phyloP scores from a whole-genome alignment of 37 sponge, comb jelly and placozoan genomes.

The Haliclona indistincta region DNA sequence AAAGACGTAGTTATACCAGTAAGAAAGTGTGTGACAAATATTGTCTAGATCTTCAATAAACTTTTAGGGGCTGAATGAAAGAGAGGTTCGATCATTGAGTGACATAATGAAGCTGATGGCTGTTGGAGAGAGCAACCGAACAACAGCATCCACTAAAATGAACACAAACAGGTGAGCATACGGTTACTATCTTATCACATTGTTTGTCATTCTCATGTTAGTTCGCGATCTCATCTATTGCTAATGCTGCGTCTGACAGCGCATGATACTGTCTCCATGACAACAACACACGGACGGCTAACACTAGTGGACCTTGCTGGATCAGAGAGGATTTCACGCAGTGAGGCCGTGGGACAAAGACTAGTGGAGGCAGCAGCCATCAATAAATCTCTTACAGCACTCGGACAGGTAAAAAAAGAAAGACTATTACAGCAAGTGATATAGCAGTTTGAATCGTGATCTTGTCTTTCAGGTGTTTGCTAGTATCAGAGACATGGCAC shows the following conservation, averaged over 20 bases:
- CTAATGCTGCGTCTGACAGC: constrained; percentile 63
- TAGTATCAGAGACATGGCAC: constrained; percentile 55
- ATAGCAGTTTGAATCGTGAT: not conserved
- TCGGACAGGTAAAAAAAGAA: constrained; percentile 67
- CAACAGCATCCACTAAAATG: constrained; percentile 80
- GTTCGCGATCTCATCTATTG: constrained; percentile 81
- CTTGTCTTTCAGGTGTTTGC: constrained; percentile 64
- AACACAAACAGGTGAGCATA: constrained; percentile 78
- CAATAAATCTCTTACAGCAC: constrained; percentile 79
- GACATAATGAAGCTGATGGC: constrained; percentile 57
- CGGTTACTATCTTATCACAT: not conserved
- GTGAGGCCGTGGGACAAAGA: constrained; percentile 72
- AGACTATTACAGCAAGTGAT: constrained; percentile 3
- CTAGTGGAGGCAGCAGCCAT: constrained; percentile 88
- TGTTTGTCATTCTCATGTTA: not conserved
- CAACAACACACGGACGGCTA: constrained; percentile 56
- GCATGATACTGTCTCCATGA: constrained; percentile 51
- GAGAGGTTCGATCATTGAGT: constrained; percentile 55
- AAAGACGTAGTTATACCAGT: constrained; percentile 63
- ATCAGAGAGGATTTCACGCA: constrained; percentile 83
- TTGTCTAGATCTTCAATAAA: not conserved
- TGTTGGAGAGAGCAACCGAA: constrained; percentile 72
- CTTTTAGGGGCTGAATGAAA: constrained; percentile 25
- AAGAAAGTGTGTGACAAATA: not conserved
- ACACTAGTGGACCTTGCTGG: constrained; percentile 85